A percentile compares a stretch with the other conserved stretches of the same genome.
Conservation (phyloP, 2,888 invertebrate species). For the Chrysina gloriosa region DNA sequence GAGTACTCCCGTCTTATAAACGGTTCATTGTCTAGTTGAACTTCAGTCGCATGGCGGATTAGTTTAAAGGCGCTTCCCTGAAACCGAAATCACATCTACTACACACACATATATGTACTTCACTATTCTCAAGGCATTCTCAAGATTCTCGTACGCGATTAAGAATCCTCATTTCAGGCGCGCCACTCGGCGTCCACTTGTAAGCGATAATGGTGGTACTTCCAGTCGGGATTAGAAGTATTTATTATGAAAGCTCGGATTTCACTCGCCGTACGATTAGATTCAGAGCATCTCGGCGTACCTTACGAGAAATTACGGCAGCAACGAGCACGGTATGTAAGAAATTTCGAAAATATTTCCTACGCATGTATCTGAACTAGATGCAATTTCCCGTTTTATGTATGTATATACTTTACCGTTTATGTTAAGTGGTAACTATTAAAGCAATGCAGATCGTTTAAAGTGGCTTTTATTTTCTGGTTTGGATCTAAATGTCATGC, state of each 20-base stretch:
- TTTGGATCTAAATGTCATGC: too few relatives aligned
- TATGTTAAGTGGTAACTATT: too few relatives aligned
- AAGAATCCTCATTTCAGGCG: conserved; percentile 1
- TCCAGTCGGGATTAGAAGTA: background rate
- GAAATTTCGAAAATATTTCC: too few relatives aligned
- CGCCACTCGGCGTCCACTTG: too few relatives aligned
- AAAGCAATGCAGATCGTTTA: too few relatives aligned
- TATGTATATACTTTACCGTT: too few relatives aligned
- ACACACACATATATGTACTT: background rate
- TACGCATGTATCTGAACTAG: too few relatives aligned
- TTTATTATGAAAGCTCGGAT: conserved; percentile 8
- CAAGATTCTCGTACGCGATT: conserved; percentile 13
- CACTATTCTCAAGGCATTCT: background rate
- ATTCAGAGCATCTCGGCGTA: too few relatives aligned
- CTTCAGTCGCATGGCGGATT: conserved; percentile 27
- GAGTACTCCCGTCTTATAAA: conserved; percentile 8
- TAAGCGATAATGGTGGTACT: conserved; percentile 29
- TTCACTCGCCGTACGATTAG: background rate
- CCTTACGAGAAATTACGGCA: background rate
- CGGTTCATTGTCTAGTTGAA: conserved; percentile 20
- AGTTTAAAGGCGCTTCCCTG: conserved; percentile 8
- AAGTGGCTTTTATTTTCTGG: too few relatives aligned
- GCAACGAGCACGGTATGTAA: background rate
- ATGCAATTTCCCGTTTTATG: too few relatives aligned
- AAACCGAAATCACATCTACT: conserved; percentile 11